These are phyloP conservation scores for Zaprionus ghesquierei DNA, from an alignment of 1,140 invertebrate genomes.

Conservation along the genomic window DNA sequence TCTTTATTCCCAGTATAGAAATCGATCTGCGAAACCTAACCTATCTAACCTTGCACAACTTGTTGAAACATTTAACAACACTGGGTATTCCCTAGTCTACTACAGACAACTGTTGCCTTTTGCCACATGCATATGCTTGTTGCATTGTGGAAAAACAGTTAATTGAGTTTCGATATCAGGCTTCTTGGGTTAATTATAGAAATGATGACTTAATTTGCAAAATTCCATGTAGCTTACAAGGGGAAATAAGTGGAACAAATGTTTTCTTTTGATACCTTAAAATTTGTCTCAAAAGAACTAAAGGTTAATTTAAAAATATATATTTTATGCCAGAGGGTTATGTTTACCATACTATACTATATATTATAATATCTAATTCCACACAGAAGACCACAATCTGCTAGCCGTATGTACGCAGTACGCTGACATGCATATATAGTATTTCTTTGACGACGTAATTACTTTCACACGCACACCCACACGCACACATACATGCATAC, in stretches of 20 bases:
- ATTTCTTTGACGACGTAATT: background rate
- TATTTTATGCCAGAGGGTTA: too few species aligned
- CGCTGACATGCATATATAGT: background rate
- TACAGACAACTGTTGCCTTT: background rate
- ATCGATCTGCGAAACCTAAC: too few species aligned
- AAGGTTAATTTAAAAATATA: too few species aligned
- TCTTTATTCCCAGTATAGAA: too few species aligned
- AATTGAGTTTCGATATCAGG: background rate
- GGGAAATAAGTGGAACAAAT: background rate
- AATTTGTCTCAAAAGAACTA: too few species aligned
- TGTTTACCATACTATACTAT: background rate
- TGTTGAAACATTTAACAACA: background rate
- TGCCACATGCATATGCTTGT: background rate
- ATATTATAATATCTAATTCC: background rate
- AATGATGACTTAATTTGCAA: background rate
- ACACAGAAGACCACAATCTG: background rate
- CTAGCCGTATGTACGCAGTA: background rate
- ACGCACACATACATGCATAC: background rate
- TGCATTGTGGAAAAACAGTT: background rate
- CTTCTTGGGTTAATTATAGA: background rate
- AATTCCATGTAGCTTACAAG: background rate
- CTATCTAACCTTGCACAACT: too few species aligned
- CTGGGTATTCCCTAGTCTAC: background rate
- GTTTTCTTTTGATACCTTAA: too few species aligned
- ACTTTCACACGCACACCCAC: background rate